phyloP scores from a whole-genome alignment of 2,113 vertebrate genomes.

The Etia nguti region DNA sequence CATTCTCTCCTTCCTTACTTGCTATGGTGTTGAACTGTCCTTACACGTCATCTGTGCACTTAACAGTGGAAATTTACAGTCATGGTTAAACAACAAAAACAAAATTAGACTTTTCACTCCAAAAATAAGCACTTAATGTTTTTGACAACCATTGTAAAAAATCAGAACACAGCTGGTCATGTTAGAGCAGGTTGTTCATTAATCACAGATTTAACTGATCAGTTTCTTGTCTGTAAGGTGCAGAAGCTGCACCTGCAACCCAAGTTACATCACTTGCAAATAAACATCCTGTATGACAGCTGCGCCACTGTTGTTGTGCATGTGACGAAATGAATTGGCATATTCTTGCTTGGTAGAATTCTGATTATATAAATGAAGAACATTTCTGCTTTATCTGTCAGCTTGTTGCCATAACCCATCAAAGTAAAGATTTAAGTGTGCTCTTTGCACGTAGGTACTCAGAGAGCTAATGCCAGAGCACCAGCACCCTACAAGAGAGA shows the following conservation, averaged over 20 bases:
- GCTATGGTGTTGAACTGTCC: neutral
- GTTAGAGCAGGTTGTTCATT: neutral
- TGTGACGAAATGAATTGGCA: neutral
- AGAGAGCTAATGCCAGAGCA: conserved; percentile 91
- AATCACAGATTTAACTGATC: neutral
- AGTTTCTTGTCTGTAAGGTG: neutral
- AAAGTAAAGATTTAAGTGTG: fast-evolving
- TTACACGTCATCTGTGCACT: neutral
- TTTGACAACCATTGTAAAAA: neutral
- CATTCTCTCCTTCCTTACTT: neutral
- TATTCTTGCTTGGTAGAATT: neutral
- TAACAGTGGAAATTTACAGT: fast-evolving
- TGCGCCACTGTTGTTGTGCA: neutral
- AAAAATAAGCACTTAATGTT: neutral
- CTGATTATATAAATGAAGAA: neutral
- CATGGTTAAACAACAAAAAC: neutral
- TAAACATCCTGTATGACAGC: neutral
- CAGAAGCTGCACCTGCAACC: neutral
- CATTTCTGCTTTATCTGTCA: neutral
- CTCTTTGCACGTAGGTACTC: conserved; percentile 74
- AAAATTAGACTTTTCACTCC: neutral
- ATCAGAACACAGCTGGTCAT: neutral
- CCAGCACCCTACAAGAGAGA: conserved; percentile 97
- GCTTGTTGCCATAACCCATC: neutral
- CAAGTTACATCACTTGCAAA: neutral